Evolutionary conservation across 1,140 invertebrate species (phyloP).

Genomic region (Dendrolimus kikuchii): DNA sequence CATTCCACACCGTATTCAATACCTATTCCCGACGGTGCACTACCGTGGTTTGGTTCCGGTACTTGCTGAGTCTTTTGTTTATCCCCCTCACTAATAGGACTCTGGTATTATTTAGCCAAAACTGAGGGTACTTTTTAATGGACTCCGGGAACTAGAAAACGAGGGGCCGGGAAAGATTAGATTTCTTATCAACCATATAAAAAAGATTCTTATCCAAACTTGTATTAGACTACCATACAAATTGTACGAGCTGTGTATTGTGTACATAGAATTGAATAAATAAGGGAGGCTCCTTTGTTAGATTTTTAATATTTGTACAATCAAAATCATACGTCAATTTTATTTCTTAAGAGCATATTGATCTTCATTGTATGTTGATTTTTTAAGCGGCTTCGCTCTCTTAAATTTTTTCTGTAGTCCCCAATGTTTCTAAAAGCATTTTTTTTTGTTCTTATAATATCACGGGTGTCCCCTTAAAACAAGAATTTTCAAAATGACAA

Average conservation of each 20-base stretch:
- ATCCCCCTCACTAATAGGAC: conserved; percentile 41
- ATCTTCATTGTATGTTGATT: too few relatives aligned
- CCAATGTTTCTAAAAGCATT: too few relatives aligned
- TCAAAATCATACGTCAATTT: too few relatives aligned
- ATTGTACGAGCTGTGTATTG: conserved; percentile 29
- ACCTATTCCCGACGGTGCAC: conserved; percentile 49
- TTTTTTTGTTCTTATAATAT: too few relatives aligned
- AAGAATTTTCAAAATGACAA: too few relatives aligned
- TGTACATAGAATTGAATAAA: conserved; percentile 10
- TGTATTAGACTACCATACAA: conserved; percentile 15
- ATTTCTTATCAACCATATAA: conserved; percentile 63
- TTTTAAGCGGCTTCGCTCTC: too few relatives aligned
- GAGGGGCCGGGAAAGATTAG: conserved; percentile 56
- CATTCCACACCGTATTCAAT: conserved; percentile 33
- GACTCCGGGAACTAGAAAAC: conserved; percentile 40
- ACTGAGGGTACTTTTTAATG: conserved; percentile 60
- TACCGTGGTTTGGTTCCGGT: conserved; percentile 60
- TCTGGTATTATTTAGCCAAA: conserved; percentile 66
- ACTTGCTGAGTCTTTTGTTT: conserved; percentile 48
- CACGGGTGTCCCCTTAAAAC: too few relatives aligned
- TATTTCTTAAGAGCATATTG: too few relatives aligned
- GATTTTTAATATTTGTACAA: neutral
- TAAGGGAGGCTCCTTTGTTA: conserved; percentile 7
- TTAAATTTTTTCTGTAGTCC: too few relatives aligned
- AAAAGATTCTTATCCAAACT: conserved; percentile 2